Evolutionary conservation across 2,888 invertebrate species (phyloP), one percentile per base, ranked within the genome.

Genomic region (Pemphredon lugubris): DNA sequence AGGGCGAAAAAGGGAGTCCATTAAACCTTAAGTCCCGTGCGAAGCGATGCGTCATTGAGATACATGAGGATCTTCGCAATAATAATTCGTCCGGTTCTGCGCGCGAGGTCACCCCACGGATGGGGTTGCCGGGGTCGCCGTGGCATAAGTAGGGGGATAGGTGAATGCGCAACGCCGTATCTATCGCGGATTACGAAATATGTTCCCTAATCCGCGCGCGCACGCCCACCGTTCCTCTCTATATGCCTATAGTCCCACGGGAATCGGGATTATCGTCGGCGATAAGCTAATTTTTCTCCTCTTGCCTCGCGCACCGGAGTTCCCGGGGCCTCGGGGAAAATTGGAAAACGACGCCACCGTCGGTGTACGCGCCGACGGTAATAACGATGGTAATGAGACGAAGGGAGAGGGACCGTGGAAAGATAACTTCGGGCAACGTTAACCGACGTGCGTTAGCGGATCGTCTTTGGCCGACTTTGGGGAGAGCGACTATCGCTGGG

Each of bases 1-100:
- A 39, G 55, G 50, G 30, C 53, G 51, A 48, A 58, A 67, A 18
- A 58, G 20, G 57, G 82, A 86, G 86, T 88, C 87, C 87, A 88
- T 89, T 88, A 88, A 87, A 84, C 75, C 81, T 75, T 88, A 89
- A 89, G 88, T 89, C 89, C 87, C 89, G 88, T 89, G 89, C 83
- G 89, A 89, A 89, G 84, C 86, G 88, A 89, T 89, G 86, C 81
- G 83, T 86, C 86, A 84, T 80, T 80, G 83, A 85, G 89, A 88
- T 89, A 87, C 84, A 84, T 75, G 81, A 80, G 83, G 82, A 85
- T 86, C 77, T 82, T 77, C 75, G 78, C 79, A 80, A 83, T 85
- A 86, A 88, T 86, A 87, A 88, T 87, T 87, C 86, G 82, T 73
- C 50, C 75, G 57, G 71, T 55, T 78, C 58, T 67, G 64, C 57